These are phyloP conservation scores for Xiphorhynchus erythropygius DNA, from an alignment of 2,797 vertebrate genomes.

Conservation along the genomic window DNA sequence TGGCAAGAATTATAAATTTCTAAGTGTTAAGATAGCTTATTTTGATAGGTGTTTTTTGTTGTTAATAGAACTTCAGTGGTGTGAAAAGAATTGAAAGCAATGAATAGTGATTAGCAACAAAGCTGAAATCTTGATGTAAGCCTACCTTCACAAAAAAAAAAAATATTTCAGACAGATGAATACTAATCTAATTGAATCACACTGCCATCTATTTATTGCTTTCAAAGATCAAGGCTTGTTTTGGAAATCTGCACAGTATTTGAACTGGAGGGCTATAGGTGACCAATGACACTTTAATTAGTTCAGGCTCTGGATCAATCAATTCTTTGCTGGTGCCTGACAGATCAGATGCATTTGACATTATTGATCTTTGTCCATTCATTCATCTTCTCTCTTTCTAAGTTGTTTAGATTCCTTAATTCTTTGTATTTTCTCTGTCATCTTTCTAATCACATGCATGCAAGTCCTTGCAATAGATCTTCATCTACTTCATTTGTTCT, in stretches of 20 bases:
- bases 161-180: not conserved
- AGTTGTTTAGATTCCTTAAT: conserved; percentile 37
- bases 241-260: conserved; percentile 7
- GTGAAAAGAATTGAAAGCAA: not conserved
- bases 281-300: conserved; percentile 68
- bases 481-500: not conserved
- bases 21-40: not conserved
- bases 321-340: conserved; percentile 21
- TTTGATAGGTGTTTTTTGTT: not conserved
- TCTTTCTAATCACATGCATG: not conserved
- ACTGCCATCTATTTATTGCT: conserved; percentile 16
- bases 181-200: conserved; percentile 20
- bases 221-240: conserved; percentile 22
- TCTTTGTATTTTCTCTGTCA: conserved; percentile 36
- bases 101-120: not conserved
- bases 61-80: not conserved
- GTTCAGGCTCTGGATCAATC: conserved; percentile 56
- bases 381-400: conserved; percentile 32
- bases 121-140: not conserved
- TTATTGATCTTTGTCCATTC: conserved; percentile 55
- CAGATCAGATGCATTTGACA: not conserved
- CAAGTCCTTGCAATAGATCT: not conserved
- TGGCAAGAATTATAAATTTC: not conserved
- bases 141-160: not conserved
- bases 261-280: conserved; percentile 28